These are phyloP conservation scores for Noctua comes DNA, from an alignment of 2,888 invertebrate species.

Conservation along the genomic window DNA sequence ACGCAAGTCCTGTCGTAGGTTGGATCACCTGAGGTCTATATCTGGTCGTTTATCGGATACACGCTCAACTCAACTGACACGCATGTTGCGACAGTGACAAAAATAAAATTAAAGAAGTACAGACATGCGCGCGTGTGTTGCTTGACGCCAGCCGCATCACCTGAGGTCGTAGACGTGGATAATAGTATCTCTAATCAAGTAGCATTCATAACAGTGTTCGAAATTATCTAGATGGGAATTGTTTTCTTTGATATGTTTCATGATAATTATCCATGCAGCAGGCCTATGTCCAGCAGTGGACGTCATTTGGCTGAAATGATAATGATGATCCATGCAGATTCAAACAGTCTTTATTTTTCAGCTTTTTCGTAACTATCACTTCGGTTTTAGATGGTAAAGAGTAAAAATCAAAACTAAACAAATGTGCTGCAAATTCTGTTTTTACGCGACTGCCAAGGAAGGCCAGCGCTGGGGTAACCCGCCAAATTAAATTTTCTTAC, in stretches of 20 bases:
- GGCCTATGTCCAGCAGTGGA: too few species aligned
- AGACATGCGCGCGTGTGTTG: background rate
- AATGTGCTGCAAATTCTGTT: background rate
- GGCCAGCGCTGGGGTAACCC: background rate
- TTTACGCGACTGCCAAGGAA: too few species aligned
- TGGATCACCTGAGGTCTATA: background rate
- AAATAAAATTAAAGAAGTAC: background rate
- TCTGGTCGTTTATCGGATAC: background rate
- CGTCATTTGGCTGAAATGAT: too few species aligned
- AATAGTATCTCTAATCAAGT: background rate
- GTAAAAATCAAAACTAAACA: background rate
- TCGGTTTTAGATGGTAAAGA: too few species aligned
- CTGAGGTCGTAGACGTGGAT: background rate
- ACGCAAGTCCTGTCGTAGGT: background rate
- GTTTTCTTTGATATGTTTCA: background rate
- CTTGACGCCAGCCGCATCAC: background rate
- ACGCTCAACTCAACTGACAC: background rate
- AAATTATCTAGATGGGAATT: background rate
- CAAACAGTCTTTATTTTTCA: background rate
- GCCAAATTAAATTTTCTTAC: background rate
- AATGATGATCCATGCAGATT: too few species aligned
- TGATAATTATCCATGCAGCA: too few species aligned
- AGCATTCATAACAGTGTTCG: background rate
- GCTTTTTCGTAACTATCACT: background rate
- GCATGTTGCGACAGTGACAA: background rate